These are phyloP conservation scores for Alethe diademata DNA, from an alignment of 2,113 vertebrate species.

Conservation along the genomic window DNA sequence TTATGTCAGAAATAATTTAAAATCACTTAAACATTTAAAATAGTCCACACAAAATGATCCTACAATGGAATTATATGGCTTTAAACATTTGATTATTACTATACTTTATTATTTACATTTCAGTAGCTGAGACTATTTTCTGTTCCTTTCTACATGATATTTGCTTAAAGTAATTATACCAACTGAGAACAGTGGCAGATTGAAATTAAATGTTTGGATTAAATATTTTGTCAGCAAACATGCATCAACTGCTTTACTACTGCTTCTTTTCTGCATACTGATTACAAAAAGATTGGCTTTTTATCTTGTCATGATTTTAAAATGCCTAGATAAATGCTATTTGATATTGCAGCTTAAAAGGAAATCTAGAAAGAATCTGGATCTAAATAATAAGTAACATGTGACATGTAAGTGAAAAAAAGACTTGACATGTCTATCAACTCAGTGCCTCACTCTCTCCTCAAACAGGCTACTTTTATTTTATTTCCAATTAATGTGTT, in stretches of 20 bases:
- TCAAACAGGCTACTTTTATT: neutral
- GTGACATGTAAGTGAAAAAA: neutral
- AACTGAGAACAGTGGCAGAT: constrained; percentile 85
- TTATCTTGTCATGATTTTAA: constrained; percentile 75
- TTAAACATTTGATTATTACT: constrained; percentile 66
- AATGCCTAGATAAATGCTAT: constrained; percentile 71
- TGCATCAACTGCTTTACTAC: constrained; percentile 78
- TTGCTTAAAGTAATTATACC: constrained; percentile 83
- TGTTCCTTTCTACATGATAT: constrained; percentile 71
- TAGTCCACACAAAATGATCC: constrained; percentile 52
- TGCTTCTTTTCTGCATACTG: constrained; percentile 79
- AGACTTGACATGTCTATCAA: neutral
- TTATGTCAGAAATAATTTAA: constrained; percentile 63
- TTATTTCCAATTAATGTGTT: neutral
- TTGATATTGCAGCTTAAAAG: constrained; percentile 58
- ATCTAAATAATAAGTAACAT: constrained; percentile 13
- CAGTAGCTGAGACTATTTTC: constrained; percentile 65
- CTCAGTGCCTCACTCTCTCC: neutral
- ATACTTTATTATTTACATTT: constrained; percentile 80
- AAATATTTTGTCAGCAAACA: constrained; percentile 87
- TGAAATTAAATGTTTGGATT: constrained; percentile 87
- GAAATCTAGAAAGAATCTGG: constrained; percentile 13
- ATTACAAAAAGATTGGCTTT: constrained; percentile 80
- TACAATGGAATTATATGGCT: constrained; percentile 61
- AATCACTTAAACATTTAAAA: constrained; percentile 71